Evolutionary conservation across 2,888 invertebrate genomes (phyloP), one percentile per base, ranked within the genome.

Genomic region (Caenorhabditis panamensis): DNA sequence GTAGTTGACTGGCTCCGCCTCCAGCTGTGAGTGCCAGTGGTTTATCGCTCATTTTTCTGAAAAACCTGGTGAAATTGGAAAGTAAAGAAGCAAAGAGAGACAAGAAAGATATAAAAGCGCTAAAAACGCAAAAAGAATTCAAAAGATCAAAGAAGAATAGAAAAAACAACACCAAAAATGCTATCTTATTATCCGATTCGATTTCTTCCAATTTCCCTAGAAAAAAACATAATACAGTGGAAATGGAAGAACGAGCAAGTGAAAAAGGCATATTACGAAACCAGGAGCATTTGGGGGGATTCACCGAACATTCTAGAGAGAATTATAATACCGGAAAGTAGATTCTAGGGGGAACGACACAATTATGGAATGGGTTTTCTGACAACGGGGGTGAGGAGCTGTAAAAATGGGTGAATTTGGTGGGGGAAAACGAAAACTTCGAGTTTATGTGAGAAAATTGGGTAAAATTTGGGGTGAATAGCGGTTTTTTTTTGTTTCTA

Each of bases 11-110:
- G 53, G 69, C 28, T 69, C 71, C 76, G 0, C 62, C 62, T 22
- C 66, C 62, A 16, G 36, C 44, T 2, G 81, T 81, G n/a, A 81
- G 51, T 63, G 81, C 81, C 37, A 81, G 72, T 20, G 76, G 64
- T 26, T 64, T 63, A 11, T 31, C 13, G 61, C 54, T 67, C 71
- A 76, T 71, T 53, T 41, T 59, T 36, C 49, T 6, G 31, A 64
- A 68, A 53, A 37, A 36, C 26, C 26, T 16, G 8, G 18, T 9
- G n/a, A 41, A 22, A 20, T 6, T 24, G 0, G 20, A 59, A 37
- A 59, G 16, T 13, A 26, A 49, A 31, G 11, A 47, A 26, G 13
- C 49, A 49, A 51, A 63, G 41, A n/a, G 4, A 4, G 9, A n/a
- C 31, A 26, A 68, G 49, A 31, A 26, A 31, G 22, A 28, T 54